Conservation (phyloP, 2,888 invertebrate species). For the Stegana nigrithorax region DNA sequence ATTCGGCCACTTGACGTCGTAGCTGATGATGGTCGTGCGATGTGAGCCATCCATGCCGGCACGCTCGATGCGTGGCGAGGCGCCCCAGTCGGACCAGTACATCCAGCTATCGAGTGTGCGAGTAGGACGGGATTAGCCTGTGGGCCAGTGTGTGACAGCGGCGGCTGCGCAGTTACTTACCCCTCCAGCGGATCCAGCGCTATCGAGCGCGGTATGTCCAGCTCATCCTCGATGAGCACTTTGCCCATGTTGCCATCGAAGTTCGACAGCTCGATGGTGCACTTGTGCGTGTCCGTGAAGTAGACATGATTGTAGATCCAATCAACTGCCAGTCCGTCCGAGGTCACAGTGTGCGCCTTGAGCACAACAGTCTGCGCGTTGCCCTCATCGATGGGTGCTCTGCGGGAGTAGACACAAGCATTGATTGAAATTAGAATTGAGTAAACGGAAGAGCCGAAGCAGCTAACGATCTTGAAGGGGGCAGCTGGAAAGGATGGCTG, state of each 20-base stretch:
- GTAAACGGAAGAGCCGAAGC: too few species aligned
- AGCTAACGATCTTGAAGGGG: too few species aligned
- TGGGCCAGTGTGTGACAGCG: neutral
- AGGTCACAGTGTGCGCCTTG: slow-evolving; percentile 85
- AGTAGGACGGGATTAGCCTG: too few species aligned
- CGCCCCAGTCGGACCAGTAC: slow-evolving; percentile 99
- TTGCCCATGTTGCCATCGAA: slow-evolving; percentile 92
- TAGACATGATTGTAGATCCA: slow-evolving; percentile 98
- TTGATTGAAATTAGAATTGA: too few species aligned
- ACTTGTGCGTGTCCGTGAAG: slow-evolving; percentile 95
- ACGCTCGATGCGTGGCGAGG: slow-evolving; percentile 91
- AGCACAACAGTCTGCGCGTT: slow-evolving; percentile 86
- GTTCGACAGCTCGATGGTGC: slow-evolving; percentile 93
- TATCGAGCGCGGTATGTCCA: slow-evolving; percentile 95
- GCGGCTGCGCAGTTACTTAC: too few species aligned
- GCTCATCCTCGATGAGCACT: slow-evolving; percentile 82
- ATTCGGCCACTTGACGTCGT: slow-evolving; percentile 96
- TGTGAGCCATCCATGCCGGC: slow-evolving; percentile 97
- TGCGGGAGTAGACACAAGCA: too few species aligned
- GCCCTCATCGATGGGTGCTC: slow-evolving; percentile 90
- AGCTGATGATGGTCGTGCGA: slow-evolving; percentile 84
- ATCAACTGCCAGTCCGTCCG: slow-evolving; percentile 97
- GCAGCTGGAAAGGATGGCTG: neutral
- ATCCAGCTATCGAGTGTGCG: slow-evolving; percentile 76
- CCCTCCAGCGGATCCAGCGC: slow-evolving; percentile 91